Conservation (phyloP, 2,113 vertebrate species). For the Myanophis thanlyinensis region DNA sequence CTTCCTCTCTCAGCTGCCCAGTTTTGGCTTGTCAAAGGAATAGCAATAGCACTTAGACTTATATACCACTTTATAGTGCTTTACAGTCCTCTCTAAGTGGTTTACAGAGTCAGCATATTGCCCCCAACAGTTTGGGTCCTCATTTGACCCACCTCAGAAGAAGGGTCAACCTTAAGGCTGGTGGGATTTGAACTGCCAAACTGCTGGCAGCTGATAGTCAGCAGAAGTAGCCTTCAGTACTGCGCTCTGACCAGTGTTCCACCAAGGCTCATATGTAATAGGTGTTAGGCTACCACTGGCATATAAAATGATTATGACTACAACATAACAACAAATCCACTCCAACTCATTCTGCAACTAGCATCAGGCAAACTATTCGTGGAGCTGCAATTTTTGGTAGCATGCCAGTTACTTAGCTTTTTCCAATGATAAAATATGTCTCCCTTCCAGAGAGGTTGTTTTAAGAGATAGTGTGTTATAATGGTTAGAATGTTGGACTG, state of each 20-base stretch:
- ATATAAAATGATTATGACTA: background rate
- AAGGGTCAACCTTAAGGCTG: no score
- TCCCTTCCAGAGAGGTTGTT: background rate
- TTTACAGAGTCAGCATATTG: no score
- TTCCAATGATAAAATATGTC: background rate
- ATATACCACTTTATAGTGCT: no score
- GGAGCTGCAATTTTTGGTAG: background rate
- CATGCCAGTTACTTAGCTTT: background rate
- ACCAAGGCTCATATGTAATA: no score
- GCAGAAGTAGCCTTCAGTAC: no score
- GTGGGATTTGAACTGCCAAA: no score
- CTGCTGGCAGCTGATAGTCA: no score
- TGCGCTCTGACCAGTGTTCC: no score
- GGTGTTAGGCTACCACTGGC: background rate
- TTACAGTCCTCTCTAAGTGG: no score
- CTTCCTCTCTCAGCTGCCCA: background rate
- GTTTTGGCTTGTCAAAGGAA: background rate
- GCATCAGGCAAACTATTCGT: background rate
- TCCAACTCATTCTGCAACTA: background rate
- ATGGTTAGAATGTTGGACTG: background rate
- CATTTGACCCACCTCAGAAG: no score
- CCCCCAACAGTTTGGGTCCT: no score
- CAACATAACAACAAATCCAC: background rate
- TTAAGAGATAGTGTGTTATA: background rate
- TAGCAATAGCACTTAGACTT: no score